phyloP scores from a whole-genome alignment of 2,888 invertebrate genomes.

The Tupiocoris notatus region DNA sequence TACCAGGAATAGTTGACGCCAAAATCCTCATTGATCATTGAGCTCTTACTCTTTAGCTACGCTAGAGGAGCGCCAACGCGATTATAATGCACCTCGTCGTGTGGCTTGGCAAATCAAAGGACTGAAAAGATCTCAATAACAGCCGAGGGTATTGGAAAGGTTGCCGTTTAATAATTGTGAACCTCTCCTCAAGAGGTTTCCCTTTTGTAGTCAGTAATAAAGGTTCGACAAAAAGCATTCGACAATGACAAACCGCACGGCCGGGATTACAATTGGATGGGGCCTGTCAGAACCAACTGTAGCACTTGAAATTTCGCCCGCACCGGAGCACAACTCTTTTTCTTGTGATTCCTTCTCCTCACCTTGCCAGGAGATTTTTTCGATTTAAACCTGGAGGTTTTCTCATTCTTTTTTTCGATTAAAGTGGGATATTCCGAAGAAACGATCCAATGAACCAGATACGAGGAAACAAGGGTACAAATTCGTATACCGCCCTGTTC shows the following conservation, averaged over 20 bases:
- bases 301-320: conserved; percentile 23
- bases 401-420: neutral
- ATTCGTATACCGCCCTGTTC: no score
- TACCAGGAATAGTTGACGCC: no score
- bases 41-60: no score
- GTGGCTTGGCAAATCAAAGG: conserved; percentile 2
- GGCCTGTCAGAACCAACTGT: conserved; percentile 37
- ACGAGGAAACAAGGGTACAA: no score
- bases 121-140: conserved; percentile 27
- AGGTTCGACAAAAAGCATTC: conserved; percentile 34
- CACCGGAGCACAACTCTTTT: conserved; percentile 14
- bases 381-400: neutral
- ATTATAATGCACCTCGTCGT: neutral
- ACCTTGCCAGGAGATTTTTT: neutral
- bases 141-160: conserved; percentile 28
- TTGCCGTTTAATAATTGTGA: conserved; percentile 37
- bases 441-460: no score
- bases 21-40: no score
- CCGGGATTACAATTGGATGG: conserved; percentile 27
- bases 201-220: conserved; percentile 33
- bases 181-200: conserved; percentile 35
- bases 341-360: conserved; percentile 18
- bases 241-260: conserved; percentile 34
- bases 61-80: no score
- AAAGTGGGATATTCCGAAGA: conserved; percentile 4